A percentile compares a stretch with the other conserved stretches of the same genome.
Evolutionary conservation across 2,888 invertebrate genomes (phyloP).

Genomic region (Cheilosia soror): DNA sequence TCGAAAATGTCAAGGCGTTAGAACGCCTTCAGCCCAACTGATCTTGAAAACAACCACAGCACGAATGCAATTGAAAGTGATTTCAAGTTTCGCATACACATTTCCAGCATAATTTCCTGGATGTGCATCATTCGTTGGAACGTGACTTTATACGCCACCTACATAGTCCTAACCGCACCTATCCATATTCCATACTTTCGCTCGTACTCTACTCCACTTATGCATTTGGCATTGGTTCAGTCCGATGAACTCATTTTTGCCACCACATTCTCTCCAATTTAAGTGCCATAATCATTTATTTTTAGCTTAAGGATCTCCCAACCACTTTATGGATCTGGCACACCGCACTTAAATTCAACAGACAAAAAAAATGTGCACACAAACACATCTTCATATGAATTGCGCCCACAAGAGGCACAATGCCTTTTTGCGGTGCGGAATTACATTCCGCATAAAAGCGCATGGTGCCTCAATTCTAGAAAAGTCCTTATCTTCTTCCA

Average conservation of each 20-base stretch:
- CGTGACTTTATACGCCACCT: too few relatives aligned
- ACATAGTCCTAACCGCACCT: neutral
- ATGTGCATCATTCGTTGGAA: too few relatives aligned
- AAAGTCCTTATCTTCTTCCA: neutral
- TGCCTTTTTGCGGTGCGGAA: neutral
- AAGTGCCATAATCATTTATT: conserved; percentile 55
- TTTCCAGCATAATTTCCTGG: too few relatives aligned
- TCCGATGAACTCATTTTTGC: conserved; percentile 61
- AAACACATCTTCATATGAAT: conserved; percentile 40
- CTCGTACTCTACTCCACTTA: conserved; percentile 38
- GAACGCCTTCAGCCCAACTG: too few relatives aligned
- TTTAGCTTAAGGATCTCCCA: conserved; percentile 63
- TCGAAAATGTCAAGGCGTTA: too few relatives aligned
- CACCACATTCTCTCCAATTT: conserved; percentile 1
- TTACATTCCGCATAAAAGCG: conserved; percentile 54
- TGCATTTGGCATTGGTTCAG: conserved; percentile 56
- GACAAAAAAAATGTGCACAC: conserved; percentile 18
- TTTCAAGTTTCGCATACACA: too few relatives aligned
- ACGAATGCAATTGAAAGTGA: too few relatives aligned
- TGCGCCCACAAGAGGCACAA: conserved; percentile 39
- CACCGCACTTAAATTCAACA: conserved; percentile 50
- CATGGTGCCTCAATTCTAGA: neutral
- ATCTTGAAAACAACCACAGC: too few relatives aligned
- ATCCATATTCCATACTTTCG: neutral
- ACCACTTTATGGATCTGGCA: conserved; percentile 67